These are phyloP conservation scores for Rhadinocentrus ornatus DNA, from an alignment of 2,797 vertebrate species.

Conservation along the genomic window DNA sequence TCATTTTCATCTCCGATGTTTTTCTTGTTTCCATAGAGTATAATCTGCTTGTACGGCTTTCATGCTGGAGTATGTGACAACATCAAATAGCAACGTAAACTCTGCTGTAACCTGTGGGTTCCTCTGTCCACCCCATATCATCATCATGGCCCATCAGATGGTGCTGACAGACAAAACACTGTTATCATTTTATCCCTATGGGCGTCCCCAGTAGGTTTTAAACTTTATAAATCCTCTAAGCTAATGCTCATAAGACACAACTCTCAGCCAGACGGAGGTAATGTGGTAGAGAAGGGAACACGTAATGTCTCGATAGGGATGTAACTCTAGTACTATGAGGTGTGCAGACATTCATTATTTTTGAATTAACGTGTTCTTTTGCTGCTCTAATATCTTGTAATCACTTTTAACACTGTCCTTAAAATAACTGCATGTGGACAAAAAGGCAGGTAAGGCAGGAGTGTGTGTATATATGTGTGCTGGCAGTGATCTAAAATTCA, in stretches of 20 bases:
- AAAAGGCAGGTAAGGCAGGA: neutral
- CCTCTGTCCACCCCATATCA: slow-evolving; percentile 25
- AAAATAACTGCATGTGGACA: slow-evolving; percentile 4
- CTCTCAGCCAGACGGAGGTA: neutral
- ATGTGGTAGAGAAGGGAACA: slow-evolving; percentile 8
- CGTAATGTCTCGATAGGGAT: neutral
- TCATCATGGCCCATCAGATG: slow-evolving; percentile 54
- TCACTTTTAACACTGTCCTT: neutral
- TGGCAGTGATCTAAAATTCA: slow-evolving; percentile 49
- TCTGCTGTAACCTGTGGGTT: slow-evolving; percentile 38
- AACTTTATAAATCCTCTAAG: slow-evolving; percentile 48
- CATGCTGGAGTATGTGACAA: slow-evolving; percentile 47
- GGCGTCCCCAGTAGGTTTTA: slow-evolving; percentile 16
- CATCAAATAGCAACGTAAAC: slow-evolving; percentile 61
- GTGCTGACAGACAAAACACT: slow-evolving; percentile 74
- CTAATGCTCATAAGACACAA: neutral
- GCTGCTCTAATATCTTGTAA: neutral
- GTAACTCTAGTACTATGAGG: neutral
- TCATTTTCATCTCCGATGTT: slow-evolving; percentile 28
- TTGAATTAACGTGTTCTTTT: neutral
- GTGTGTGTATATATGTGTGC: slow-evolving; percentile 24
- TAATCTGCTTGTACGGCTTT: slow-evolving; percentile 39
- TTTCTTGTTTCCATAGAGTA: slow-evolving; percentile 32
- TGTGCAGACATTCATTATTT: neutral
- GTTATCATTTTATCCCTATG: slow-evolving; percentile 43